A percentile compares a stretch with the other conserved stretches of the same genome.
Evolutionary conservation across 1,140 invertebrate genomes (phyloP).

Genomic region (Dreissena polymorpha): DNA sequence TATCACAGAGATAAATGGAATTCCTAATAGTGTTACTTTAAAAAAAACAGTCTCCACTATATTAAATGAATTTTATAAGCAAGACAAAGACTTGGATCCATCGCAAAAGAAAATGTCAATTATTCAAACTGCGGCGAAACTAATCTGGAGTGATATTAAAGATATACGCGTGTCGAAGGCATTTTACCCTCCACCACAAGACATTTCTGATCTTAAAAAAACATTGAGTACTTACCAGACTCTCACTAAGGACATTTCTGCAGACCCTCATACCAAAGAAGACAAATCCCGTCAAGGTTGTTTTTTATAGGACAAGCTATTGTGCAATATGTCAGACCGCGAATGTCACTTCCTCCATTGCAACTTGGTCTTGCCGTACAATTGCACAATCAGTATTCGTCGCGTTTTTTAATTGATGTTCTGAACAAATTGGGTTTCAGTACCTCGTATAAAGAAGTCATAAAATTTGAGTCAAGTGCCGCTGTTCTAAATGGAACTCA

Average conservation of each 20-base stretch:
- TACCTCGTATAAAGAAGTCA: slow-evolving; percentile 47
- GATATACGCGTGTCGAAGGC: not conserved
- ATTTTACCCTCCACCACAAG: not conserved
- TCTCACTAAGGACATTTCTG: slow-evolving; percentile 24
- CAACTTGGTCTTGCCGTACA: slow-evolving; percentile 61
- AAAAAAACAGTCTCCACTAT: not conserved
- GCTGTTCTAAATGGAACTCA: slow-evolving; percentile 29
- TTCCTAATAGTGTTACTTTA: slow-evolving; percentile 12
- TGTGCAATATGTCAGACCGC: slow-evolving; percentile 50
- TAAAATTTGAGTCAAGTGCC: slow-evolving; percentile 58
- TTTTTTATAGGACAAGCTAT: slow-evolving; percentile 36
- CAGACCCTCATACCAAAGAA: slow-evolving; percentile 13
- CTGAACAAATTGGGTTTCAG: slow-evolving; percentile 51
- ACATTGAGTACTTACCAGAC: slow-evolving; percentile 36
- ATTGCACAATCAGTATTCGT: slow-evolving; percentile 54
- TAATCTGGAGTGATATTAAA: slow-evolving; percentile 53
- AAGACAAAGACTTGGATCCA: not conserved
- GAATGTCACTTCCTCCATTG: slow-evolving; percentile 54
- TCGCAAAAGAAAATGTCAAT: slow-evolving; percentile 27
- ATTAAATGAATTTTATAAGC: slow-evolving; percentile 41
- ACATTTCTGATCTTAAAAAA: slow-evolving; percentile 13
- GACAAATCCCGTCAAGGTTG: slow-evolving; percentile 15
- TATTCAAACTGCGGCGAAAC: slow-evolving; percentile 43
- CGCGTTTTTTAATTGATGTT: slow-evolving; percentile 51
- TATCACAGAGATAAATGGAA: slow-evolving; percentile 42